Evolutionary conservation across 2,888 invertebrate genomes (phyloP), one percentile per base, ranked within the genome.

Genomic region (Athalia rosae): DNA sequence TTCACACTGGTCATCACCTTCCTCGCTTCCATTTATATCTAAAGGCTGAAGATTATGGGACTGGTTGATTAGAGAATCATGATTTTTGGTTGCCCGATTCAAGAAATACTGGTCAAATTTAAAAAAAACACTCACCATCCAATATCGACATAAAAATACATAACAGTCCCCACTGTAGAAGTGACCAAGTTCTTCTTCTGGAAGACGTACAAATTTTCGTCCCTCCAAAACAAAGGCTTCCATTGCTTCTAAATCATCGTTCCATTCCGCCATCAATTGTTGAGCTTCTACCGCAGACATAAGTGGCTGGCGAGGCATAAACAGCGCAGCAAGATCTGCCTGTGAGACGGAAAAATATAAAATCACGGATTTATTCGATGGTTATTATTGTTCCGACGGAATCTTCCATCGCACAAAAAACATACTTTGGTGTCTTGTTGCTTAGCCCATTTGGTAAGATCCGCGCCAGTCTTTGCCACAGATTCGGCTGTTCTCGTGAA

Each of bases 401-500:
- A 73, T 45, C 6, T 28, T 8, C 56, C 73, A 11, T 11, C 7
- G 11, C 4, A 28, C 63, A 61, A 58, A 7, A 8, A 76, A 50
- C 63, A 77, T 78, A 91, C 94, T 92, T 95, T 96, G 4, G 97
- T 97, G 89, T 97, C 96, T 90, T 97, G 97, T 82, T 95, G 93
- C 80, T 94, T 94, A 0, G 97, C 97, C 97, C 97, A 97, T 89
- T 95, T 95, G 8, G 95, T 97, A 80, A 99, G 92, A 91, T 99
- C 98, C 0, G 98, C 98, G 11, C 99, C 99, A 13, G 99, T 97
- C 86, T 97, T 94, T 58, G 96, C 96, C 0, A 99, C 99, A 0
- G 99, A 99, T 88, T 98, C 98, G 0, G 99, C 99, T 0, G 99
- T 99, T 81, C 99, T 93, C 0, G 99, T 99, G 90, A 98, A 99